A percentile compares a stretch with the other conserved stretches of the same genome.
phyloP scores from a whole-genome alignment of 2,113 vertebrate species.

The Clarias macrocephalus region DNA sequence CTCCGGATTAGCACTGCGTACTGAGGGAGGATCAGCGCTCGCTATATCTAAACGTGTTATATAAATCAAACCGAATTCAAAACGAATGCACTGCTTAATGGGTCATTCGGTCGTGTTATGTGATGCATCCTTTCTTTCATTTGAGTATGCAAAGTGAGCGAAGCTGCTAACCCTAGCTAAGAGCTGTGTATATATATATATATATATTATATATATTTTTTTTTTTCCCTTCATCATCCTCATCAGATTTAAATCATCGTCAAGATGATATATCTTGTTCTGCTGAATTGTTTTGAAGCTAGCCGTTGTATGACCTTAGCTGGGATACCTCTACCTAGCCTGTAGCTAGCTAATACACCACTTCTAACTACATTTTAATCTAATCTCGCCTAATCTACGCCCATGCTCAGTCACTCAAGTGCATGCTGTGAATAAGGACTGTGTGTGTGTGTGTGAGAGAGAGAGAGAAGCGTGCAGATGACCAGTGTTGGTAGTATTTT shows the following conservation, averaged over 20 bases:
- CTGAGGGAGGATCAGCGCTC: background rate
- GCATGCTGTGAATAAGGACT: background rate
- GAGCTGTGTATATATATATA: background rate
- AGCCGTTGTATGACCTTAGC: constrained; percentile 27
- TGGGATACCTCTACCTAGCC: constrained; percentile 7
- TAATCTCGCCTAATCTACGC: background rate
- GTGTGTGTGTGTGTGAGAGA: background rate
- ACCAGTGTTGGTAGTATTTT: too few relatives aligned
- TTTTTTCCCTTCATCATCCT: too few relatives aligned
- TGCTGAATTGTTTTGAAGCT: background rate
- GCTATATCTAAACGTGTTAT: background rate
- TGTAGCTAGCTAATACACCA: background rate
- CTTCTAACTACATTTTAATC: background rate
- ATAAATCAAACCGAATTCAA: background rate
- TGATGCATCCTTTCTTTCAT: background rate
- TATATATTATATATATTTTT: background rate
- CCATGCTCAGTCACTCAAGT: background rate
- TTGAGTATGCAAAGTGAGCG: background rate
- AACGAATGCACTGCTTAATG: background rate
- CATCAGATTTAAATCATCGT: background rate
- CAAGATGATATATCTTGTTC: background rate
- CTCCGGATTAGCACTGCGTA: background rate
- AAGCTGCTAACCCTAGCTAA: background rate
- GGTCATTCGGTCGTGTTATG: background rate
- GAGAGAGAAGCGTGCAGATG: background rate